phyloP scores from a whole-genome alignment of 2,888 invertebrate genomes.

The Papilio demoleus region DNA sequence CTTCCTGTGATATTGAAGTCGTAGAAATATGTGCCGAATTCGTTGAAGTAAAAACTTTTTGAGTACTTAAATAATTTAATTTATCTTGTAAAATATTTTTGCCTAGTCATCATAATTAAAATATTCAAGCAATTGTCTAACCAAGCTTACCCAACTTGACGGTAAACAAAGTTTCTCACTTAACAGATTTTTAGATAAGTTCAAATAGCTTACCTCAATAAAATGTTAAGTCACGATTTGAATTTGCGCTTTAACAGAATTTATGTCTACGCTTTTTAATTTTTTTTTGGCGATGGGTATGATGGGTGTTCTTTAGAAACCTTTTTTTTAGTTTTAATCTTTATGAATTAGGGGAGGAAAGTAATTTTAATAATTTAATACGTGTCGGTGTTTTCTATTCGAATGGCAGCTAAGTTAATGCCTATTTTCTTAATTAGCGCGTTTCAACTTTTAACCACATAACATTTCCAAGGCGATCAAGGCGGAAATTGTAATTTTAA shows the following conservation, averaged over 20 bases:
- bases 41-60: not conserved
- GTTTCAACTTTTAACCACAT: not conserved
- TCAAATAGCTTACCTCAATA: constrained; percentile 28
- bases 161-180: constrained; percentile 13
- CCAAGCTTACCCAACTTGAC: constrained; percentile 8
- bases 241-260: not conserved
- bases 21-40: not conserved
- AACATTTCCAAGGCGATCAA: not conserved
- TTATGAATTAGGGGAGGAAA: too few relatives aligned
- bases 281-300: not conserved
- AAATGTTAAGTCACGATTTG: constrained; percentile 29
- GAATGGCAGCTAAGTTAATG: too few relatives aligned
- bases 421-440: not conserved
- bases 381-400: too few relatives aligned
- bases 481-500: not conserved
- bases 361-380: too few relatives aligned
- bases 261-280: not conserved
- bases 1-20: not conserved
- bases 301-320: not conserved
- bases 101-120: constrained; percentile 25
- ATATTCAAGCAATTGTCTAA: constrained; percentile 7
- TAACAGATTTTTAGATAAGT: not conserved
- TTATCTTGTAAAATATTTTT: not conserved
- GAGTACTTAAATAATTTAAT: not conserved
- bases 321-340: not conserved